Evolutionary conservation across 2,113 vertebrate species (phyloP).

Genomic region (Proteles cristata): DNA sequence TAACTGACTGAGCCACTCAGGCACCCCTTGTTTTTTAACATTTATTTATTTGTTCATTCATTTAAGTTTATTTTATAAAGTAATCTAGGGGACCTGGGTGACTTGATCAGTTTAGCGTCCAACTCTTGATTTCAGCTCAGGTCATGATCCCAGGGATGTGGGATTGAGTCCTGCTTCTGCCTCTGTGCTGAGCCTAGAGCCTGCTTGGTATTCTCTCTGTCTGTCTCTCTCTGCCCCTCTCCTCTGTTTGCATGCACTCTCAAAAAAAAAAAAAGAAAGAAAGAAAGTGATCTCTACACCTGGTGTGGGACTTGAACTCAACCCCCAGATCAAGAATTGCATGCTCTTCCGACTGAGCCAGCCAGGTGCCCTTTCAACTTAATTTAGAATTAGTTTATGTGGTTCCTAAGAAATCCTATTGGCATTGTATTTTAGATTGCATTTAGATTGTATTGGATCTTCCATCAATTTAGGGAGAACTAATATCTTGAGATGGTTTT

Average conservation of each 20-base stretch:
- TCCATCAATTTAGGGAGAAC: conserved; percentile 7
- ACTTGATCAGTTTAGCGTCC: too few species aligned
- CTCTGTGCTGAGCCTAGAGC: too few species aligned
- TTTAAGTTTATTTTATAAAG: too few species aligned
- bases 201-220: too few species aligned
- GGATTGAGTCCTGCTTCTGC: too few species aligned
- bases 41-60: background rate
- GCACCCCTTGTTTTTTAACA: background rate
- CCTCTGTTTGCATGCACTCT: too few species aligned
- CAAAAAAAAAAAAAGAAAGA: too few species aligned
- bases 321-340: background rate
- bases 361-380: background rate
- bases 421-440: background rate
- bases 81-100: too few species aligned
- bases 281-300: background rate
- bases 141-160: too few species aligned
- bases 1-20: too few species aligned
- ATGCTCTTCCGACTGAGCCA: background rate
- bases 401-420: background rate
- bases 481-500: background rate
- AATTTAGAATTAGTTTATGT: background rate
- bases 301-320: background rate
- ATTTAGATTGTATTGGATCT: background rate
- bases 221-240: too few species aligned
- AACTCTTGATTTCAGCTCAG: too few species aligned